Evolutionary conservation across 1,140 invertebrate genomes (phyloP), one percentile per base, ranked within the genome.

Genomic region (Rhizoglyphus robini): DNA sequence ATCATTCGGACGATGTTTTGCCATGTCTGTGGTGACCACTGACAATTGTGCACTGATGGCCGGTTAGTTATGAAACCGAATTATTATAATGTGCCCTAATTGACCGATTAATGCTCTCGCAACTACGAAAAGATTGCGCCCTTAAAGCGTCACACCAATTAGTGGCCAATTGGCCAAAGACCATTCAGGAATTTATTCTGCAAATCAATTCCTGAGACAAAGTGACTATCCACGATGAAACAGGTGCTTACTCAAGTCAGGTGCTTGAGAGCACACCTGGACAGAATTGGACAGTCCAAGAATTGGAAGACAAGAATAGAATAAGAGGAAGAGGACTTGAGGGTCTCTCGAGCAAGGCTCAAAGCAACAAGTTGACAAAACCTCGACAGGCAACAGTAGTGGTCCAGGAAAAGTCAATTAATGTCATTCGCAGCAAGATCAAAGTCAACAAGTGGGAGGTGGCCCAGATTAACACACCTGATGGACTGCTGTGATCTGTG

Each of bases 371-470:
- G n/a, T n/a, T n/a, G n/a, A n/a, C n/a, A n/a, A n/a, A 23, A 32
- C 51, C 23, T 54, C 51, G 23, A 54, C 23, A 25, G 23, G 31
- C 23, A 32, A 54, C 20, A n/a, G n/a, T n/a, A n/a, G n/a, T n/a
- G n/a, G n/a, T n/a, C n/a, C n/a, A n/a, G 51, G 20, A 8, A 54
- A 54, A 54, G 51, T 54, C 51, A 54, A 54, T 54, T 54, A 54
- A 54, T 54, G 51, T 54, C 36, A 41, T n/a, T n/a, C n/a, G n/a
- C n/a, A n/a, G n/a, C 8, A 41, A 18, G 8, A 41, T 41, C 8
- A 11, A 18, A 41, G 36, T 41, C 36, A 41, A 41, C 18, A 41
- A n/a, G n/a, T 41, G 36, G 36, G 36, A 41, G 18, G 36, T 41
- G 36, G n/a, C 18, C 18, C 36, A 41, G 36, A 41, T 41, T 41